A percentile compares a stretch with the other conserved stretches of the same genome.
Conservation (phyloP, 1,140 invertebrate genomes). For the Stegodyphus mimosarum region DNA sequence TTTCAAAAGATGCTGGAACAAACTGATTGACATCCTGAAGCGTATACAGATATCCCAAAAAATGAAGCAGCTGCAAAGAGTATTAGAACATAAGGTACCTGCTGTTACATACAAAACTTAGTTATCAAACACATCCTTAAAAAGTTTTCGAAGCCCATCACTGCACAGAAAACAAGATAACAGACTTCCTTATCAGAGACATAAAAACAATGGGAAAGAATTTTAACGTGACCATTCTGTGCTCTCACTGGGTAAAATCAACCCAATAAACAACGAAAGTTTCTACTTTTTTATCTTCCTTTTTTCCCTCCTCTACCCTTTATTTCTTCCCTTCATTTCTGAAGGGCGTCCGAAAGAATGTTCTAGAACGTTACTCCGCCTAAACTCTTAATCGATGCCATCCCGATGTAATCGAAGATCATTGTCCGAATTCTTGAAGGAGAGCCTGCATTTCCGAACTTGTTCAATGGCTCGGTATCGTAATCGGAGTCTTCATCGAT, state of each 20-base stretch:
- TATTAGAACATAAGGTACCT: no score
- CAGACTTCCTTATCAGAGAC: background rate
- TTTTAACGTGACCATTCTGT: conserved; percentile 24
- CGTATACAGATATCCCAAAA: no score
- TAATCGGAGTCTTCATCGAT: conserved; percentile 59
- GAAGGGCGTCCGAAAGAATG: conserved; percentile 27
- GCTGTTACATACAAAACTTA: no score
- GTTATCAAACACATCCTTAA: background rate
- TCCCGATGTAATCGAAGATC: conserved; percentile 59
- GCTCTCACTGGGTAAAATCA: conserved; percentile 40
- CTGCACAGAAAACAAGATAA: conserved; percentile 28
- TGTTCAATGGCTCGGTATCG: conserved; percentile 59
- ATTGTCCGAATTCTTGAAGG: conserved; percentile 55
- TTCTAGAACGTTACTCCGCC: conserved; percentile 49
- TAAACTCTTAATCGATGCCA: conserved; percentile 59
- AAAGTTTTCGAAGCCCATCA: background rate
- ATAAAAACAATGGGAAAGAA: background rate
- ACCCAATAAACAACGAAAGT: conserved; percentile 48
- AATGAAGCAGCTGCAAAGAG: no score
- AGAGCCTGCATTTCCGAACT: conserved; percentile 35
- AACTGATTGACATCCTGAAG: no score
- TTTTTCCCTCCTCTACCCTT: conserved; percentile 15
- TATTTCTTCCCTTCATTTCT: background rate
- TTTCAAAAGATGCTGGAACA: no score
- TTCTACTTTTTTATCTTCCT: conserved; percentile 39